A percentile compares a stretch with the other conserved stretches of the same genome.
phyloP scores from a whole-genome alignment of 2,113 vertebrate genomes.

The Notiomystis cincta region DNA sequence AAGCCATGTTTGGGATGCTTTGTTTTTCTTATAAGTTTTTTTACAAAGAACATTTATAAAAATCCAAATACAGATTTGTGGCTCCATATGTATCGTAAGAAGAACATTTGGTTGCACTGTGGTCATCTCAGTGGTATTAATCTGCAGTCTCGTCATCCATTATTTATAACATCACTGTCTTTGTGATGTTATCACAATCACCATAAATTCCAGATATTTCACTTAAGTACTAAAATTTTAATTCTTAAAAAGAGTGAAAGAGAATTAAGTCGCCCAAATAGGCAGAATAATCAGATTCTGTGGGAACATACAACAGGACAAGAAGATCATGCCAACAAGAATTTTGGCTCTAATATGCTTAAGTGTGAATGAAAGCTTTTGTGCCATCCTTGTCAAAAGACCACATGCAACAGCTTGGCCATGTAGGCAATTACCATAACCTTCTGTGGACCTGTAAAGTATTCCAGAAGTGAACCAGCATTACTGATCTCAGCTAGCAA shows the following conservation, averaged over 20 bases:
- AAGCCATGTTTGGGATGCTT: neutral
- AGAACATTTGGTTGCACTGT: constrained; percentile 61
- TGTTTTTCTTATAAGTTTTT: neutral
- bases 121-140: constrained; percentile 58
- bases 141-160: neutral
- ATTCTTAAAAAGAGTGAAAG: neutral
- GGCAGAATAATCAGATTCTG: neutral
- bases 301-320: neutral
- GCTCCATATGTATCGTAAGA: neutral
- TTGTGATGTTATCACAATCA: neutral
- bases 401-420: neutral
- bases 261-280: neutral
- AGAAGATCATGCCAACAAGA: neutral
- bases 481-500: neutral
- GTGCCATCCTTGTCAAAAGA: neutral
- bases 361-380: neutral
- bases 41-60: constrained; percentile 17
- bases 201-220: neutral
- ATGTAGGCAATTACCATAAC: neutral
- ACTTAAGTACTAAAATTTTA: neutral
- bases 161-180: constrained; percentile 38
- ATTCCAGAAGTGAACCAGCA: neutral
- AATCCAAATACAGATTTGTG: constrained; percentile 9
- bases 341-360: neutral
- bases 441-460: neutral